Percentiles rank a stretch among this genome's conserved stretches.
Evolutionary conservation across 2,888 invertebrate species (phyloP).

Genomic region (Molanna angustata): DNA sequence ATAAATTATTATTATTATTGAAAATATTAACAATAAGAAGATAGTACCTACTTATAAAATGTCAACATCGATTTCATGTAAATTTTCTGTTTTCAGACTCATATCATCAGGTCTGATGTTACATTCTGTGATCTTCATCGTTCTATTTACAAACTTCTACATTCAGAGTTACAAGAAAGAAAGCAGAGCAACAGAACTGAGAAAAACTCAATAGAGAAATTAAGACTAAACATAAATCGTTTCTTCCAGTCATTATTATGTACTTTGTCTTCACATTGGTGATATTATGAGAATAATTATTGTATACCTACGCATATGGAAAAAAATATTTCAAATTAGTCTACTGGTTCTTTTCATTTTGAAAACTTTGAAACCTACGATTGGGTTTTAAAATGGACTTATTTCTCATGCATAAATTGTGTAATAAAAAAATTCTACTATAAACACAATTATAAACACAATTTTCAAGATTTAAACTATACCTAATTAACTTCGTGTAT

Average conservation of each 20-base stretch:
- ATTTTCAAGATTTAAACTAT: too few relatives aligned
- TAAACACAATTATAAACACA: too few relatives aligned
- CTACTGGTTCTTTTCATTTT: too few relatives aligned
- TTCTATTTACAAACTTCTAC: constrained; percentile 90
- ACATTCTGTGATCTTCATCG: constrained; percentile 85
- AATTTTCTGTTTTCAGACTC: constrained; percentile 43
- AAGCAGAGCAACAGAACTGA: constrained; percentile 13
- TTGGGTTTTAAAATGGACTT: too few relatives aligned
- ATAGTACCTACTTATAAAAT: neutral
- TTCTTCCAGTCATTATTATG: constrained; percentile 9
- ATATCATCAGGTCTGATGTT: constrained; percentile 73
- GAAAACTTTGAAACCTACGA: too few relatives aligned
- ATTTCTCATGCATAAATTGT: too few relatives aligned
- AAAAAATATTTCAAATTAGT: too few relatives aligned
- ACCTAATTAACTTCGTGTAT: too few relatives aligned
- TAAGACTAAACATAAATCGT: constrained; percentile 7
- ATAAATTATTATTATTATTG: too few relatives aligned
- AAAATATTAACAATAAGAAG: neutral
- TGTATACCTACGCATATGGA: too few relatives aligned
- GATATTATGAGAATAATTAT: too few relatives aligned
- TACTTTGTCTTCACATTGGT: neutral
- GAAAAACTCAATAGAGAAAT: constrained; percentile 14
- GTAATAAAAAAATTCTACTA: too few relatives aligned
- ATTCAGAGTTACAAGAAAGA: constrained; percentile 69
- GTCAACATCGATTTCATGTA: neutral